Evolutionary conservation across 2,888 invertebrate genomes (phyloP).

Genomic region (Chelonus formosanus): DNA sequence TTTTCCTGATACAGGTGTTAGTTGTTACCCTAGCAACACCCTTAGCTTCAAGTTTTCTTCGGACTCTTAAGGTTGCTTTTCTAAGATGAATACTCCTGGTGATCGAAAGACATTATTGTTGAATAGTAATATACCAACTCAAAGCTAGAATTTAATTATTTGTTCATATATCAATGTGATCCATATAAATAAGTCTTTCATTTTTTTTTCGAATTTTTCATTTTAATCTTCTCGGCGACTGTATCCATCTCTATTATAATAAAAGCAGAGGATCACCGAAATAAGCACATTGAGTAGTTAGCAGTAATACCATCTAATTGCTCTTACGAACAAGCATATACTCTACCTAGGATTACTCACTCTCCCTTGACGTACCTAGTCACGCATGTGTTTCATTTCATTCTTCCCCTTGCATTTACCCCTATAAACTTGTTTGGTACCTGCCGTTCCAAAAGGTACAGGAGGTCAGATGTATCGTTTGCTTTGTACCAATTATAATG

Average conservation of each 20-base stretch:
- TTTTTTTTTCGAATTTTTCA: constrained; percentile 2
- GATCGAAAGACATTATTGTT: constrained; percentile 26
- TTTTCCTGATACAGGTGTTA: constrained; percentile 45
- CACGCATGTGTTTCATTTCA: constrained; percentile 54
- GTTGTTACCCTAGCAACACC: constrained; percentile 54
- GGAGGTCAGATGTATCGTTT: constrained; percentile 29
- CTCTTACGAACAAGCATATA: constrained; percentile 40
- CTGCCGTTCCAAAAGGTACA: constrained; percentile 57
- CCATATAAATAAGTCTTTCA: constrained; percentile 25
- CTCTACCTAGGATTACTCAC: constrained; percentile 33
- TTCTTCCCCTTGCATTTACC: constrained; percentile 39
- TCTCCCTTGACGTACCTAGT: constrained; percentile 41
- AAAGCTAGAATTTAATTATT: no score
- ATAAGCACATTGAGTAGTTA: constrained; percentile 18
- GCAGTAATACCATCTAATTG: constrained; percentile 55
- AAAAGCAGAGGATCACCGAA: constrained; percentile 14
- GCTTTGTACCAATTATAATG: constrained; percentile 34
- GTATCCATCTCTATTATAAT: not conserved
- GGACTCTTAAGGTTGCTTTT: not conserved
- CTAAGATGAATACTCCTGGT: constrained; percentile 26
- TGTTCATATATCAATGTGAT: no score
- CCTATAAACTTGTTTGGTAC: constrained; percentile 53
- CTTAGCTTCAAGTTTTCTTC: constrained; percentile 38
- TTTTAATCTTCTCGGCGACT: constrained; percentile 2
- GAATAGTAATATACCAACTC: not conserved